Evolutionary conservation across 2,797 vertebrate species (phyloP), one percentile per base, ranked within the genome.

Genomic region (Sandelia bainsii): DNA sequence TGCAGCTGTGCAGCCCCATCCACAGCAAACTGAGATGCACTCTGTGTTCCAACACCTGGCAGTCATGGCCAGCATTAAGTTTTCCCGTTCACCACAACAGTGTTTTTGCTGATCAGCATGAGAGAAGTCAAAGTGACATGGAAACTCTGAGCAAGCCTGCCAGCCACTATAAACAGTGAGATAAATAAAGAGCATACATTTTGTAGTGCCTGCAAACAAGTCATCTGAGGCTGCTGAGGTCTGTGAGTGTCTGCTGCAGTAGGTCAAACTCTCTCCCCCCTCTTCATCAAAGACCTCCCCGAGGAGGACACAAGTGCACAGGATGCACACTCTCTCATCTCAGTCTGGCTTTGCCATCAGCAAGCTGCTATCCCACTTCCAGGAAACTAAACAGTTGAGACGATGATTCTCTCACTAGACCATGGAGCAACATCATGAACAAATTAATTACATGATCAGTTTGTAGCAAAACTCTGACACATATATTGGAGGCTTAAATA

Each of bases 311-410:
- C 69, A 68, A 34, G 40, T 42, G 40, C 40, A 42, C 40, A 42
- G 40, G 37, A 39, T 12, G 37, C 62, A 39, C 42, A 22, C 49
- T 62, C 20, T 65, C 37, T 62, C 23, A 37, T 67, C 52, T 59
- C 62, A 72, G 5, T 37, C 85, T 88, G 87, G 53, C 76, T 88
- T 88, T 86, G 68, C 81, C 82, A 90, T 92, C 80, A 86, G 76
- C 62, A 71, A 72, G 72, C 69, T 90, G 93, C 89, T 89, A 69
- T 69, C 76, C 79, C 69, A 74, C 71, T 75, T 89, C 75, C 84
- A 82, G 63, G 69, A 79, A 86, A 82, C 67, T 60, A 77, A 89
- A 79, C 60, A 59, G 57, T 59, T 60, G 68, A 79, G 81, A 82
- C 79, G 42, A 67, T 73, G 60, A 60, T 62, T 52, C 44, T 67